Evolutionary conservation across 2,113 vertebrate species (phyloP).

Genomic region (Thomomys bottae): DNA sequence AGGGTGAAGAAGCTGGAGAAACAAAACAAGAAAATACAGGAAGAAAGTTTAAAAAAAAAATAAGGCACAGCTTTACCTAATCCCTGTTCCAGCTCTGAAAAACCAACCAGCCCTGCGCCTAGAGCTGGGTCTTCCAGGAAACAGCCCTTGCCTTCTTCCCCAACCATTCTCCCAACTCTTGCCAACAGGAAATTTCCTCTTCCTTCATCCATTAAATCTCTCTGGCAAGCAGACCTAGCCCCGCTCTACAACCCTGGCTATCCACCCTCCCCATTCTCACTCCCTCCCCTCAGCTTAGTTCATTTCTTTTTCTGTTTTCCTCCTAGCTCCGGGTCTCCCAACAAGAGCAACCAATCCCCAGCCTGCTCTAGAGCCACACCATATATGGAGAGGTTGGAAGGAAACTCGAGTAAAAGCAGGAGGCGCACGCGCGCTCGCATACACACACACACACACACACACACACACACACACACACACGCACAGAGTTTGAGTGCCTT

Average conservation of each 20-base stretch:
- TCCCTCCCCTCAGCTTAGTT: slow-evolving; percentile 1
- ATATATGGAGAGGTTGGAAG: slow-evolving; percentile 81
- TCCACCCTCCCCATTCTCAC: not conserved
- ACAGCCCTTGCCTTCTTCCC: not conserved
- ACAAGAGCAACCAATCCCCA: slow-evolving; percentile 76
- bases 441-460: slow-evolving; percentile 37
- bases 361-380: slow-evolving; percentile 69
- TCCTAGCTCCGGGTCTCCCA: slow-evolving; percentile 66
- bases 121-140: not conserved
- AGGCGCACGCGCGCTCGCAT: slow-evolving; percentile 17
- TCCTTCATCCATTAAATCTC: not conserved
- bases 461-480: not conserved
- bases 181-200: not conserved
- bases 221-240: not conserved
- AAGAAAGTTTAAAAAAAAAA: too few species aligned
- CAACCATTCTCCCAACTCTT: not conserved
- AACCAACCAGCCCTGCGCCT: not conserved
- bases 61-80: not conserved
- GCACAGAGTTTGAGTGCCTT: slow-evolving; percentile 16
- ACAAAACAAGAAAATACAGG: too few species aligned
- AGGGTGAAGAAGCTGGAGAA: not conserved
- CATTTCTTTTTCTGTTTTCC: slow-evolving; percentile 72
- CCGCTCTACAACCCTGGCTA: not conserved
- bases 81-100: not conserved
- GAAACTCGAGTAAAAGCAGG: slow-evolving; percentile 62